Conservation (phyloP, 23 tunicate genomes). For the Corella eumyota region DNA sequence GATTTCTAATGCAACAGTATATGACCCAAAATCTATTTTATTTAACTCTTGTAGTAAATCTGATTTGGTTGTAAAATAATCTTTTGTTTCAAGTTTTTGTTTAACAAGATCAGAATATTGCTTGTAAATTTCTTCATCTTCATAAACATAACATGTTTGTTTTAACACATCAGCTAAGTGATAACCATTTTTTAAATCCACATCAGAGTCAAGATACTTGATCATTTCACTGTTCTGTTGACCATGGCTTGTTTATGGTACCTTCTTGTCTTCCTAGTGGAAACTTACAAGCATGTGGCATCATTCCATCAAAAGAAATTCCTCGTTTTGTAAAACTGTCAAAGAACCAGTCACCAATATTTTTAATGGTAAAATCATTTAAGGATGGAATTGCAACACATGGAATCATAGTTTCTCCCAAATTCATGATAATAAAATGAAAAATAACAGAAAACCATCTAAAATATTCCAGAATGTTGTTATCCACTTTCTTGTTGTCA, state of each 20-base stretch:
- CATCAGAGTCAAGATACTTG: slow-evolving; percentile 11
- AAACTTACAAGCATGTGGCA: slow-evolving; percentile 31
- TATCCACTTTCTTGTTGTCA: slow-evolving; percentile 33
- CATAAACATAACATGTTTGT: slow-evolving; percentile 32
- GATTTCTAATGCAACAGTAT: no score
- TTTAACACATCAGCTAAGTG: slow-evolving; percentile 22
- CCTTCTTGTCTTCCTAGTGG: slow-evolving; percentile 31
- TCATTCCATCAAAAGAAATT: slow-evolving; percentile 33
- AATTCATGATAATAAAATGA: slow-evolving; percentile 13
- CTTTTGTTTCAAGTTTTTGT: no score
- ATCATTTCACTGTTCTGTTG: slow-evolving; percentile 27
- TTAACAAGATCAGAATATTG: no score
- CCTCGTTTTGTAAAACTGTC: slow-evolving; percentile 32
- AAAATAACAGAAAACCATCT: slow-evolving; percentile 30
- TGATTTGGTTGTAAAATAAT: no score
- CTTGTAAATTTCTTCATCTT: slow-evolving; percentile 14
- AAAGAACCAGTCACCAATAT: slow-evolving; percentile 23
- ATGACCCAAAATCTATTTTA: no score
- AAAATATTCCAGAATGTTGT: slow-evolving; percentile 26
- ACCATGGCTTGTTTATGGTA: slow-evolving; percentile 9
- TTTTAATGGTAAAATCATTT: neutral
- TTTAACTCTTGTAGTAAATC: no score
- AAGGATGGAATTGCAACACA: slow-evolving; percentile 22
- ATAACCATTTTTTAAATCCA: slow-evolving; percentile 32
- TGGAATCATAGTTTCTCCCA: slow-evolving; percentile 43